Evolutionary conservation across 30 jellyfish, hydroid and myxozoan species (phyloP).

Genomic region (Aurelia aurita): DNA sequence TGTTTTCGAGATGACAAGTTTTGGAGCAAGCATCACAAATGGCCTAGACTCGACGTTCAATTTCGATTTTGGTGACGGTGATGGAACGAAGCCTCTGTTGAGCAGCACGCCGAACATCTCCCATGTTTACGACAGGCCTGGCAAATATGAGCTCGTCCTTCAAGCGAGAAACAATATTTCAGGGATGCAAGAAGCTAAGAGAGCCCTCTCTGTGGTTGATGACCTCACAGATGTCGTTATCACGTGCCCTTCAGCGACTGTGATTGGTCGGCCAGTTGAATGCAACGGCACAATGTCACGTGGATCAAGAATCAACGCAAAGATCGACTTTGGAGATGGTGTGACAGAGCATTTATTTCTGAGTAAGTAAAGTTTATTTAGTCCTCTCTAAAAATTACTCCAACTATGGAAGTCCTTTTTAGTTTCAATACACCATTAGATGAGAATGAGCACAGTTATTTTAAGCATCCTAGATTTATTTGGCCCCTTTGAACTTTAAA

Average conservation of each 20-base stretch:
- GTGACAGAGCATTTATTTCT: conserved; percentile 51
- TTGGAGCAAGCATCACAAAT: conserved; percentile 60
- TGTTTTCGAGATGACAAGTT: conserved; percentile 54
- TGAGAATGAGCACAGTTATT: no score
- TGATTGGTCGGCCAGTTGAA: conserved; percentile 70
- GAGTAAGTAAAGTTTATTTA: conserved; percentile 40
- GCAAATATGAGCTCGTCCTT: conserved; percentile 63
- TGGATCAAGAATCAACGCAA: conserved; percentile 70
- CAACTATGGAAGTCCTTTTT: no score
- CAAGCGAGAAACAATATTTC: conserved; percentile 86
- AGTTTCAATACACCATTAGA: no score
- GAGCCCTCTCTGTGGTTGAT: conserved; percentile 63
- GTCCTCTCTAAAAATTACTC: no score
- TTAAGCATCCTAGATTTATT: no score
- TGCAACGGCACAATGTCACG: conserved; percentile 91
- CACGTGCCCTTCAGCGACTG: conserved; percentile 75
- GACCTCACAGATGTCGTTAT: conserved; percentile 42
- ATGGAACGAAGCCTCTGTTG: conserved; percentile 53
- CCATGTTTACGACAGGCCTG: conserved; percentile 83
- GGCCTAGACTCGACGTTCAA: conserved; percentile 59
- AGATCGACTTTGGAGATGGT: conserved; percentile 91
- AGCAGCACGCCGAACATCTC: conserved; percentile 57
- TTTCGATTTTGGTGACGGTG: conserved; percentile 79
- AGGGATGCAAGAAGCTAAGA: conserved; percentile 53
- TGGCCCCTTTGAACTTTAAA: no score